Evolutionary conservation across 2,888 invertebrate genomes (phyloP).

Genomic region (Eupithecia subumbrata): DNA sequence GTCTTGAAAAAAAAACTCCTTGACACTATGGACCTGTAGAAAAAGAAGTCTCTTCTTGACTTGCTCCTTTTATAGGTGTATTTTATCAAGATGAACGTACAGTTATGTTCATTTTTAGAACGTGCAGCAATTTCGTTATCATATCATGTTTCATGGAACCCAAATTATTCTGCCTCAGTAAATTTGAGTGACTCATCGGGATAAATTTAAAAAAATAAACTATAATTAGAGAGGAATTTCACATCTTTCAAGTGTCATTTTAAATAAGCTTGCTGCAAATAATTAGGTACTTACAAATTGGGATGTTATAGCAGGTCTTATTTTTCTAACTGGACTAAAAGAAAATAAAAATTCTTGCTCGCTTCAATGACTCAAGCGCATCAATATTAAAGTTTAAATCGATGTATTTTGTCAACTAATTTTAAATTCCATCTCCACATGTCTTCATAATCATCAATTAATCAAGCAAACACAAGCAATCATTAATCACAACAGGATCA

Average conservation of each 20-base stretch:
- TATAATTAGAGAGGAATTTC: background rate
- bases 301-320: background rate
- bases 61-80: background rate
- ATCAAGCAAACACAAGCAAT: conserved; percentile 37
- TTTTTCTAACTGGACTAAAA: background rate
- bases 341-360: background rate
- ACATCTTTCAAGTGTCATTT: background rate
- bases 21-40: conserved; percentile 11
- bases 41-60: background rate
- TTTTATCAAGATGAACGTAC: conserved; percentile 18
- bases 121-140: conserved; percentile 8
- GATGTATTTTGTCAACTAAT: conserved; percentile 12
- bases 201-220: conserved; percentile 8
- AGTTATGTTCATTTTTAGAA: conserved; percentile 8
- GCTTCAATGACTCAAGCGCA: background rate
- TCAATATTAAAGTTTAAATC: background rate
- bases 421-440: conserved; percentile 4
- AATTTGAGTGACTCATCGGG: conserved; percentile 15
- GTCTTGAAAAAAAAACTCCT: conserved; percentile 27
- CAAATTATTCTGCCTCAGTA: conserved; percentile 12
- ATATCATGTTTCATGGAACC: conserved; percentile 9
- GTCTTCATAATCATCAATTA: conserved; percentile 33
- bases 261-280: background rate
- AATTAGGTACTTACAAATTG: background rate
- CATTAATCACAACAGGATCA: conserved; percentile 42